Conservation (phyloP, 2,113 vertebrate species). For the Tamias sibiricus region DNA sequence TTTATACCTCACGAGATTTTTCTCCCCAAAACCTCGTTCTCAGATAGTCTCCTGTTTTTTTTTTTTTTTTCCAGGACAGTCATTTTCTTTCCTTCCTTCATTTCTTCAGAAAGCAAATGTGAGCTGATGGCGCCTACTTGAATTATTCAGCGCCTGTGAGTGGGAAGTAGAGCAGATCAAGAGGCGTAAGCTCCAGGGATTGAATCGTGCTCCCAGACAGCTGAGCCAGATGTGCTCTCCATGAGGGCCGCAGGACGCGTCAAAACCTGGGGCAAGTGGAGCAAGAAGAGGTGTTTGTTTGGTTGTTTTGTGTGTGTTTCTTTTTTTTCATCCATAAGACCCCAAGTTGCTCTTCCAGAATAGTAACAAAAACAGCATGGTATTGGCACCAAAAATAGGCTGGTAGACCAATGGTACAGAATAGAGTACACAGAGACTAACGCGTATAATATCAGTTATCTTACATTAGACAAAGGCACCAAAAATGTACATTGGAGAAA, state of each 20-base stretch:
- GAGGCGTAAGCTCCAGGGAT: not conserved
- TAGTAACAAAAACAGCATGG: no score
- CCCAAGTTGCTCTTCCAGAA: not conserved
- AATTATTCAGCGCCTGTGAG: not conserved
- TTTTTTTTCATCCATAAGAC: not conserved
- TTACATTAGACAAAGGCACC: no score
- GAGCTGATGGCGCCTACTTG: not conserved
- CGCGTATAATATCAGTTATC: no score
- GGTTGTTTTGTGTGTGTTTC: not conserved
- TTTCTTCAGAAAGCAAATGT: not conserved
- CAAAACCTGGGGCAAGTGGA: not conserved
- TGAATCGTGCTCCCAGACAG: not conserved
- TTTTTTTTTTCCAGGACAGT: not conserved
- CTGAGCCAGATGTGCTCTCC: rapidly evolving
- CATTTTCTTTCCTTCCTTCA: not conserved
- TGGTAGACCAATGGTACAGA: no score
- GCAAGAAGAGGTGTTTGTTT: not conserved
- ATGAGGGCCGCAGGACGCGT: not conserved
- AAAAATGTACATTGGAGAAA: no score
- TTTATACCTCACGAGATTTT: not conserved
- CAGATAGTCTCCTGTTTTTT: not conserved
- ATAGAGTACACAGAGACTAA: no score
- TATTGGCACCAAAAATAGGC: no score
- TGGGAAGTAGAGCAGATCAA: not conserved
- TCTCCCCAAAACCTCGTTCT: not conserved